phyloP scores from a whole-genome alignment of 2,797 vertebrate genomes.

The Echiichthys vipera region DNA sequence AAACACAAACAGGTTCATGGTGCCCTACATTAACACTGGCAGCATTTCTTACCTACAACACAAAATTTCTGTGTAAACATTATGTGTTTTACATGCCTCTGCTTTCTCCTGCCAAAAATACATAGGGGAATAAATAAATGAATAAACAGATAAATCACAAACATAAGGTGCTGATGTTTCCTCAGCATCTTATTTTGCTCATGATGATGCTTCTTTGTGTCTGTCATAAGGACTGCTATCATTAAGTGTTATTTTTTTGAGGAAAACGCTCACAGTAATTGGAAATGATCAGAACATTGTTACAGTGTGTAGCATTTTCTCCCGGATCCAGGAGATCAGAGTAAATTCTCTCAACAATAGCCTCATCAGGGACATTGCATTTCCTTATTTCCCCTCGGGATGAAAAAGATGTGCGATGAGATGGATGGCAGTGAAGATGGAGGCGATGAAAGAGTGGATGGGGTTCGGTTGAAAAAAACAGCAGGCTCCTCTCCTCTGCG shows the following conservation, averaged over 20 bases:
- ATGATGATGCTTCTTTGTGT: slow-evolving; percentile 28
- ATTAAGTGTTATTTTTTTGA: slow-evolving; percentile 55
- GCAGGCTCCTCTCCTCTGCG: slow-evolving; percentile 1
- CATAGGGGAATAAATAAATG: slow-evolving; percentile 7
- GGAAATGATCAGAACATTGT: slow-evolving; percentile 43
- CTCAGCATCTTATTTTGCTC: slow-evolving; percentile 27
- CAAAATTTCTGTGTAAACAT: slow-evolving; percentile 31
- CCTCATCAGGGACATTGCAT: slow-evolving; percentile 7
- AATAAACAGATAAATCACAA: slow-evolving; percentile 15
- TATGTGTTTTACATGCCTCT: slow-evolving; percentile 3
- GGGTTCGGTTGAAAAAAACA: slow-evolving; percentile 27
- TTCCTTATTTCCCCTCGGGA: slow-evolving; percentile 3
- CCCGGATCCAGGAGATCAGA: slow-evolving; percentile 30
- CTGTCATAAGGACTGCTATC: slow-evolving; percentile 20
- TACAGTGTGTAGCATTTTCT: slow-evolving; percentile 1
- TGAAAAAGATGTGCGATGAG: slow-evolving; percentile 1
- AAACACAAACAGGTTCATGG: slow-evolving; percentile 31
- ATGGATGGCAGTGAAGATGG: slow-evolving; percentile 31
- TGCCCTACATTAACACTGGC: slow-evolving; percentile 24
- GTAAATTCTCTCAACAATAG: slow-evolving; percentile 25
- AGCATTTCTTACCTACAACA: slow-evolving; percentile 3
- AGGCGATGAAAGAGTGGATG: slow-evolving; percentile 26
- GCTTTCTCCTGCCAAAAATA: slow-evolving; percentile 24
- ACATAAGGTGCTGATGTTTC: slow-evolving; percentile 11
- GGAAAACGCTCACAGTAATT: slow-evolving; percentile 35